Base-by-base conservation (phyloP, 2,113 vertebrate species). In the Macrotis lagotis region DNA sequence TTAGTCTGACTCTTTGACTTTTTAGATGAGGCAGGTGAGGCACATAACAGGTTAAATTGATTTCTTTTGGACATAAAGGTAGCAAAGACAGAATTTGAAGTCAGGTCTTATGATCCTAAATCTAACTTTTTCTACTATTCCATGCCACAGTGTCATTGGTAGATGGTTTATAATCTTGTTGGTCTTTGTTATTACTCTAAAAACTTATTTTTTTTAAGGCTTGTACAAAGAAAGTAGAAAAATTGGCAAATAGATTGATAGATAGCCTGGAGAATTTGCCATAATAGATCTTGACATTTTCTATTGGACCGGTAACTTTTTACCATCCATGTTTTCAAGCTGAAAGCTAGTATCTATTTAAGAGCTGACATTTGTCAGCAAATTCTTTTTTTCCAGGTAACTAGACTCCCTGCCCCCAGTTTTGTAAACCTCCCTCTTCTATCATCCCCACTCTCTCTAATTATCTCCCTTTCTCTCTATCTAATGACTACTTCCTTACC, bases 201-300 rank as follows among this genome's bases (percentile, higher is more conserved):
- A 74, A 90, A 92, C 37, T 91, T 51, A 95, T 95, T 16, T 50
- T 50, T 91, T 94, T 97, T 88, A 53, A 51, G 3, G 55, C 88
- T 83, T 50, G 93, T 50, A 91, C 10, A 92, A 55, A 19, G 50
- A 92, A 92, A 92, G 88, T 93, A 51, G 26, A 83, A 22, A 90
- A 53, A 95, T n/a, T 94, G 48, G 28, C 89, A 92, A 95, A 95
- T n/a, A 91, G 93, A 89, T 93, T 93, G 44, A 91, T 96, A 91
- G 91, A 93, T 25, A 52, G 25, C 25, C n/a, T 93, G 93, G 88
- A 90, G 92, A 95, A 91, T 8, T 6, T 95, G 90, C 53, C 91
- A 52, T 92, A 97, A 95, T 8, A 95, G 92, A 95, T 26, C 3
- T 50, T 91, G 37, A 52, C 28, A 94, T 91, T 94, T 94, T 92